Evolutionary conservation across 2,797 vertebrate species (phyloP), one percentile per base, ranked within the genome.

Genomic region (Garrulus glandarius): DNA sequence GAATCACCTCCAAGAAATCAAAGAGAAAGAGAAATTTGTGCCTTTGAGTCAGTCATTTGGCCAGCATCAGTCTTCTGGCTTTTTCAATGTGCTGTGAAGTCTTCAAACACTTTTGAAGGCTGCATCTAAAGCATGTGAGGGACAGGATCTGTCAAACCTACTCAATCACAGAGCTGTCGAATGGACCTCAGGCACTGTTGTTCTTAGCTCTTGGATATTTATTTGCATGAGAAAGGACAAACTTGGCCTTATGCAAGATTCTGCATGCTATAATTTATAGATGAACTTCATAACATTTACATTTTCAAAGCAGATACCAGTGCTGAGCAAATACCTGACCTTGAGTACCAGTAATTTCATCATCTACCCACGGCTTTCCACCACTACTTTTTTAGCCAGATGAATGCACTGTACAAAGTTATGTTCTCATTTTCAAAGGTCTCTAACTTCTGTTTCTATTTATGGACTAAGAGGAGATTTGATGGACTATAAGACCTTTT

Each of bases 201-300:
- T 37, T 87, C 50, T 37, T 85, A 49, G 69, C 57, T 90, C 65
- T 86, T 91, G 72, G 79, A 37, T 87, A 76, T 84, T 80, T 85
- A 84, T 92, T 69, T 94, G 50, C 50, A 56, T 78, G 30, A 23
- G 39, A 92, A 94, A 95, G 65, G 70, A 91, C 63, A 93, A 72
- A 82, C 12, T 83, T 88, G 50, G 59, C 55, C 50, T 60, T 63
- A 60, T 63, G 34, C 26, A 44, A 59, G 52, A 65, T 69, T 68
- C 64, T 47, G 24, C 34, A 47, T 0, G 0, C 14, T 91, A 19
- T 68, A 81, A 89, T 81, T 92, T 84, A 75, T 11, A 75, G 65
- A 67, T 56, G 5, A 37, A 59, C 23, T 71, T 61, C 20, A 21
- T 68, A 89, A 83, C 14, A 69, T 81, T 87, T 56, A 61, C 32